Evolutionary conservation across 2,888 invertebrate genomes (phyloP).

Genomic region (Leucozona laternaria): DNA sequence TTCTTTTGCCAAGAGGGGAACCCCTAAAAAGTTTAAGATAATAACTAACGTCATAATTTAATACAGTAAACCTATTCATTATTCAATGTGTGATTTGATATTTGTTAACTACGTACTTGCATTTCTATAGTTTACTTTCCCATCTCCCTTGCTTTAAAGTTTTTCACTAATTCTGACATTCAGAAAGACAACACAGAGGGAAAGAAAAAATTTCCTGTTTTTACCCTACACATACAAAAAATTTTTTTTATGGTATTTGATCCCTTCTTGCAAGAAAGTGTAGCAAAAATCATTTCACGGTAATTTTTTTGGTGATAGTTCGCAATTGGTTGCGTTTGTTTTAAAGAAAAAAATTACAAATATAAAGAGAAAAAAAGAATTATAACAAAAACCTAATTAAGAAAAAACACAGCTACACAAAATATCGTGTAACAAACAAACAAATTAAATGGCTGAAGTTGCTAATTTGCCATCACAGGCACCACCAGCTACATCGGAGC

Average conservation of each 20-base stretch:
- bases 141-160: background rate
- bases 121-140: slow-evolving; percentile 9
- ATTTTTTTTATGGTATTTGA: background rate
- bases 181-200: slow-evolving; percentile 18
- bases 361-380: background rate
- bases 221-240: slow-evolving; percentile 41
- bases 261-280: slow-evolving; percentile 52
- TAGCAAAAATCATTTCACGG: slow-evolving; percentile 66
- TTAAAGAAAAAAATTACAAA: slow-evolving; percentile 41
- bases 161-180: slow-evolving; percentile 35
- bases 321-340: slow-evolving; percentile 60
- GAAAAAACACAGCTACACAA: slow-evolving; percentile 8
- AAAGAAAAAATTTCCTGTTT: slow-evolving; percentile 57
- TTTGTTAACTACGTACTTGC: background rate
- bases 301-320: slow-evolving; percentile 64
- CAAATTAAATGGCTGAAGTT: slow-evolving; percentile 82
- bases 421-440: slow-evolving; percentile 33
- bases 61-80: background rate
- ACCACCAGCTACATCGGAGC: slow-evolving; percentile 71
- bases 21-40: background rate
- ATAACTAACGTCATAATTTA: background rate
- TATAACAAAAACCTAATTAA: background rate
- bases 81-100: background rate
- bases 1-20: background rate
- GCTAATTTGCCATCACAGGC: slow-evolving; percentile 79